Base-by-base conservation (phyloP, 2,113 vertebrate species). In the Probosciger aterrimus region DNA sequence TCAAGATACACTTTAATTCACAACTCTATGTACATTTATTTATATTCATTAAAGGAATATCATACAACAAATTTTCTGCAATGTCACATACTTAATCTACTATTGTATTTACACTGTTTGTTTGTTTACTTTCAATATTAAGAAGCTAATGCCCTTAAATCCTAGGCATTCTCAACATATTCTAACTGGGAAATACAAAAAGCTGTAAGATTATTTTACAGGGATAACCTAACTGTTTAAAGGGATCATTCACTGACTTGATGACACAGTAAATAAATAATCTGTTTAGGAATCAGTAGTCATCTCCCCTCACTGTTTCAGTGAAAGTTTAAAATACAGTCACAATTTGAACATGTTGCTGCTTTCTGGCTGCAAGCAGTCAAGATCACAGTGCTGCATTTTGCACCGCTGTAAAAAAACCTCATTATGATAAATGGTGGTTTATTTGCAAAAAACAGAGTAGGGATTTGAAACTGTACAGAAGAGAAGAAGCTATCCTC, bases 1-100 rank as follows among this genome's bases (percentile, higher is more conserved):
- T 95, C 95, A 97, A 96, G 77, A 94, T 92, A 91, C 83, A 94
- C 71, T 95, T 98, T 83, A 82, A 97, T 95, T 94, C 90, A 94
- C 77, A 47, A 74, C 71, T 96, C 30, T 97, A 96, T 98, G 95
- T 98, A 98, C 98, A 98, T 33, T 82, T 73, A 39, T 97, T 96
- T 76, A 82, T 94, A 96, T 93, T 97, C 95, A 97, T 96, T 97
- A 98, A 97, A 97, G 74, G 95, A 99, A 93, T 98, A 99, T 98
- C 98, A 96, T 97, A 98, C 93, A 98, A 93, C 95, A 97, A 46
- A 65, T 62, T 86, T 95, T 97, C 83, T 95, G 78, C 81, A 84
- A 53, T 88, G 64, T 92, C 79, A 96, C 82, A 76, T 88, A 92
- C n/a, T 88, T 96, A 93, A 71, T 74, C 93, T 90, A 1, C 76